A percentile compares a stretch with the other conserved stretches of the same genome.
phyloP scores from a whole-genome alignment of 2,888 invertebrate species.

The Xestia c-nigrum region DNA sequence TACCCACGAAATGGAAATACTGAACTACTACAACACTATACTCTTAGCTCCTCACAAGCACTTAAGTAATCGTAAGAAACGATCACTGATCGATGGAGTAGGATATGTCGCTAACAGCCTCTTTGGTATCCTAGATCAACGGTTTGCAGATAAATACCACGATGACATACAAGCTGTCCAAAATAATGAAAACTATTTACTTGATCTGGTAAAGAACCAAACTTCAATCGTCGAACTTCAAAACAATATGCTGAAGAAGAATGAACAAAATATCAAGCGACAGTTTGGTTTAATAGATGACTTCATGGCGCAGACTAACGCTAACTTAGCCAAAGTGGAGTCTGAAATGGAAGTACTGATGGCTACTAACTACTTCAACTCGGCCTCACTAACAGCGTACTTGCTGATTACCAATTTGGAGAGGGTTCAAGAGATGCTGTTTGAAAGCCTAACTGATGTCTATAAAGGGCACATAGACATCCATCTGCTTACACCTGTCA shows the following conservation, averaged over 20 bases:
- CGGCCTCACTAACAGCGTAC: not conserved
- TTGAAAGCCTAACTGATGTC: not conserved
- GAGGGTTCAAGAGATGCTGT: not conserved
- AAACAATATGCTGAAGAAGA: slow-evolving; percentile 10
- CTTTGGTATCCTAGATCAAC: not conserved
- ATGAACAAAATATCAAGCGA: not conserved
- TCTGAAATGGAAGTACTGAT: not conserved
- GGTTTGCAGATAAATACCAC: slow-evolving; percentile 5
- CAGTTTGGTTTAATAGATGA: not conserved
- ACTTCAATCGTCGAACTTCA: not conserved
- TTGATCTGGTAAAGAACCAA: not conserved
- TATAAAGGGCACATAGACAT: not conserved
- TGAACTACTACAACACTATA: slow-evolving; percentile 12
- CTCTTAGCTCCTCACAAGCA: slow-evolving; percentile 20
- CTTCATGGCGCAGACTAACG: not conserved
- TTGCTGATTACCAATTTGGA: not conserved
- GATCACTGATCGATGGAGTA: not conserved
- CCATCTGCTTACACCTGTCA: not conserved
- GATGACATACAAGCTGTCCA: slow-evolving; percentile 1
- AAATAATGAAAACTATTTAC: not conserved
- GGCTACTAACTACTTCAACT: not conserved
- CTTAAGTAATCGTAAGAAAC: not conserved
- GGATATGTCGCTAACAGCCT: slow-evolving; percentile 4
- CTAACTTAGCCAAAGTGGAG: not conserved
- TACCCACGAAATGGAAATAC: slow-evolving; percentile 9